Base-by-base conservation (phyloP, 2,113 vertebrate genomes). In the Castor canadensis region DNA sequence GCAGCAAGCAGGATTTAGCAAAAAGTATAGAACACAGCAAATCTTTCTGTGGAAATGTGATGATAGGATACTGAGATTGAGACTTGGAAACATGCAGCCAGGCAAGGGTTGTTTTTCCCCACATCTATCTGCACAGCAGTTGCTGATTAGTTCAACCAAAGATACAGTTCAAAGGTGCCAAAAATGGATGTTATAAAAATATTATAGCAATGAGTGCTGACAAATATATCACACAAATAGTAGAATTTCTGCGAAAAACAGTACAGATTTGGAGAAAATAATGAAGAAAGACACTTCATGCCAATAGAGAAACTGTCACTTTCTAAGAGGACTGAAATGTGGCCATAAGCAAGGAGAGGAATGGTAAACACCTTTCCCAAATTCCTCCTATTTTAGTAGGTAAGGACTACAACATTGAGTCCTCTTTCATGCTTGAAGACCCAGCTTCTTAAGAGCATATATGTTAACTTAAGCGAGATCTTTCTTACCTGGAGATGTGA, bases 71-170 rank as follows among this genome's bases (percentile, higher is more conserved):
- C 32, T 3, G 6, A 26, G 8, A 35, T 47, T 69, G 11, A 60
- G n/a, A 73, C 79, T 92, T 35, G 22, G 38, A 75, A 47, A 20
- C 35, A 38, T 7, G 35, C 19, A 45, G 32, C n/a, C 24, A 5
- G 26, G 45, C 45, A 26, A 19, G 13, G 2, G 67, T 58, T 47
- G 11, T 19, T 43, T 7, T 6, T 24, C 4, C 24, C 9, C 15
- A 1, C 35, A 19, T 5, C 6, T 30, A 24, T 3, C 45, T 30
- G 12, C n/a, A 77, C 4, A 56, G 6, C 17, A 28, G 0, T n/a
- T 54, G 5, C 28, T 67, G 32, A 35, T 30, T 38, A 77, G 38
- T 62, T 26, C 71, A 80, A 15, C 28, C 9, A 38, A 91, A 73
- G 3, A 28, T 3, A 60, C 20, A 35, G 6, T 38, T 54, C 58